Percentiles rank a stretch among this genome's conserved stretches.
Conservation (phyloP, 2,888 invertebrate species). For the Rapana venosa region DNA sequence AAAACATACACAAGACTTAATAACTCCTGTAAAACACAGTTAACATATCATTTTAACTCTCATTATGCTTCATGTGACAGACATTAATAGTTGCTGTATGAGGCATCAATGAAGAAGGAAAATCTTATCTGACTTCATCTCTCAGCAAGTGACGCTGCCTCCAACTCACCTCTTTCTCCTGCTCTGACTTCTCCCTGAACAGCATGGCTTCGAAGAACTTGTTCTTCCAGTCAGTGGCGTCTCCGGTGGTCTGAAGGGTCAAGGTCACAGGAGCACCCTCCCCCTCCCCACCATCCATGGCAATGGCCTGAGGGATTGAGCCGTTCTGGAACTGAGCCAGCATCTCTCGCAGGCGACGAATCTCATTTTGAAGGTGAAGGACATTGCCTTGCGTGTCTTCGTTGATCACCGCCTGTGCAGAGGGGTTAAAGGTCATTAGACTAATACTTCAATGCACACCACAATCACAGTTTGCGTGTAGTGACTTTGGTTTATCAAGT, state of each 20-base stretch:
- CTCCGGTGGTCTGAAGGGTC: not conserved
- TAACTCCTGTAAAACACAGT: too few species aligned
- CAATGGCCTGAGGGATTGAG: not conserved
- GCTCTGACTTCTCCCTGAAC: conserved; percentile 61
- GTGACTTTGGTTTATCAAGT: too few species aligned
- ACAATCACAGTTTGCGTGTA: too few species aligned
- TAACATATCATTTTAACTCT: too few species aligned
- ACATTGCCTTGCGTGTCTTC: conserved; percentile 77
- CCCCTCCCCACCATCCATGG: not conserved
- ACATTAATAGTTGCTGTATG: too few species aligned
- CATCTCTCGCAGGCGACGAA: conserved; percentile 71
- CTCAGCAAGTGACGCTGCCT: not conserved
- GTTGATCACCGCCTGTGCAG: conserved; percentile 74
- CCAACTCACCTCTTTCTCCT: conserved; percentile 64
- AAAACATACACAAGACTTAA: too few species aligned
- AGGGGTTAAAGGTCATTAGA: not conserved
- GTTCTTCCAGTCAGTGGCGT: conserved; percentile 57
- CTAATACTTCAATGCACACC: too few species aligned
- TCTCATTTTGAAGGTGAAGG: conserved; percentile 73
- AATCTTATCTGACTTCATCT: not conserved
- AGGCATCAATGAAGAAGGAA: not conserved
- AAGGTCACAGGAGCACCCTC: not conserved
- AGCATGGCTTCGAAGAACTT: conserved; percentile 71
- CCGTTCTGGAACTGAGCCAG: conserved; percentile 52
- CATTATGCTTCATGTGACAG: too few species aligned